These are phyloP conservation scores for Barnardius zonarius DNA, from an alignment of 2,113 vertebrate genomes.

Conservation along the genomic window DNA sequence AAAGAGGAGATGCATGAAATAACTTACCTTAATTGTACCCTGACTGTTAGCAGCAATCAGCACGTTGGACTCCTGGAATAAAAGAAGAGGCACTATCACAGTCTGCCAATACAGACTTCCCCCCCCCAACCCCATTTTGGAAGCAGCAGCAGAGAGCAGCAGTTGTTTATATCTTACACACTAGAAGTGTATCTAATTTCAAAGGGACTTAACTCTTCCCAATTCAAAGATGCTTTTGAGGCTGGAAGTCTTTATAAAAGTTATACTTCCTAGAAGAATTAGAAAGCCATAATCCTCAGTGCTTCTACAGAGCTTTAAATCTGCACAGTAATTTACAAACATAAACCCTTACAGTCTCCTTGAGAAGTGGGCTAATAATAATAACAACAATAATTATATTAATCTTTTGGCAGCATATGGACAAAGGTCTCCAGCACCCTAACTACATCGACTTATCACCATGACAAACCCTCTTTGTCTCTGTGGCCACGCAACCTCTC, in stretches of 20 bases:
- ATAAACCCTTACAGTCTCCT: not conserved
- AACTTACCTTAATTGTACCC: constrained; percentile 98
- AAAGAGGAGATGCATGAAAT: constrained; percentile 30
- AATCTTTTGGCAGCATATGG: not conserved
- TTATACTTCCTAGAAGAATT: constrained; percentile 24
- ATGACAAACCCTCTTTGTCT: not conserved
- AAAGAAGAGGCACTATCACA: constrained; percentile 68
- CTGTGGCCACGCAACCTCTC: not conserved
- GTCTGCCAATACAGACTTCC: not conserved
- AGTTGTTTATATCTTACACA: not conserved
- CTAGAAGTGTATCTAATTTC: not conserved
- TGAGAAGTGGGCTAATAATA: not conserved
- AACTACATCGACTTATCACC: constrained; percentile 8
- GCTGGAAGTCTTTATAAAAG: not conserved
- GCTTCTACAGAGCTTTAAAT: constrained; percentile 3
- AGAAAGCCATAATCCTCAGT: constrained; percentile 32
- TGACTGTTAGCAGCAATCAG: constrained; percentile 99
- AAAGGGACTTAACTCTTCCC: constrained; percentile 18
- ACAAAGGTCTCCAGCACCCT: not conserved
- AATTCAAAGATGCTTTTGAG: not conserved
- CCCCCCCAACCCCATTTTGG: not conserved
- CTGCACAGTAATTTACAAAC: constrained; percentile 54
- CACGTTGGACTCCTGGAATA: constrained; percentile 92
- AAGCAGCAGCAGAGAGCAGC: not conserved
- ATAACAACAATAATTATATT: not conserved